Evolutionary conservation across 1,140 invertebrate genomes (phyloP).

Genomic region (Pogonus chalceus): DNA sequence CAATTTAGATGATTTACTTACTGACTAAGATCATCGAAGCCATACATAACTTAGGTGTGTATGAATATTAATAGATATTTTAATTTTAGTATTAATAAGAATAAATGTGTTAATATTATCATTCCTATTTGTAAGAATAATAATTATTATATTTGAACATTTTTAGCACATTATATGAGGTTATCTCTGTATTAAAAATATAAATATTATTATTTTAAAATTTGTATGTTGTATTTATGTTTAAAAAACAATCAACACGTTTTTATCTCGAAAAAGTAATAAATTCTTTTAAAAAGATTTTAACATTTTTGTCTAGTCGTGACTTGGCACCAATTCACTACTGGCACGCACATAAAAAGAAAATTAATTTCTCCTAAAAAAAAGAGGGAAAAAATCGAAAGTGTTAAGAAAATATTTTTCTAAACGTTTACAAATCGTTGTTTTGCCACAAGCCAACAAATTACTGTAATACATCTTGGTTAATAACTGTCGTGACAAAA

Average conservation of each 20-base stretch:
- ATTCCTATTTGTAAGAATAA: constrained; percentile 4
- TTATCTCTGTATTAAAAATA: no score
- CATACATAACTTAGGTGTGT: neutral
- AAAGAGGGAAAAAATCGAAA: neutral
- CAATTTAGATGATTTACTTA: constrained; percentile 52
- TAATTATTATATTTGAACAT: neutral
- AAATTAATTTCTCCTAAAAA: neutral
- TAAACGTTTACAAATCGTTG: neutral
- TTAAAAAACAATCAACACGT: neutral
- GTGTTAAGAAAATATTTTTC: neutral
- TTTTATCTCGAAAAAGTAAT: no score
- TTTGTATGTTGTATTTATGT: no score
- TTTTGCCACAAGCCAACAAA: neutral
- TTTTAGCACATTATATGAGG: neutral
- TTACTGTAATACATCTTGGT: neutral
- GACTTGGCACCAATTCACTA: neutral
- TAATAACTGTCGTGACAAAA: neutral
- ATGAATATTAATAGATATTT: neutral
- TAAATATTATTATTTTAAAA: no score
- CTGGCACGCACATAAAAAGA: neutral
- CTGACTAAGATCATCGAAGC: constrained; percentile 31
- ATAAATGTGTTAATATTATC: neutral
- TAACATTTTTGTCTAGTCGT: neutral
- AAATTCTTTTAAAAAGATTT: neutral
- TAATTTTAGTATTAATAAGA: neutral